Evolutionary conservation across 2,113 vertebrate species (phyloP), one percentile per base, ranked within the genome.

Genomic region (Pterocles orientalis): DNA sequence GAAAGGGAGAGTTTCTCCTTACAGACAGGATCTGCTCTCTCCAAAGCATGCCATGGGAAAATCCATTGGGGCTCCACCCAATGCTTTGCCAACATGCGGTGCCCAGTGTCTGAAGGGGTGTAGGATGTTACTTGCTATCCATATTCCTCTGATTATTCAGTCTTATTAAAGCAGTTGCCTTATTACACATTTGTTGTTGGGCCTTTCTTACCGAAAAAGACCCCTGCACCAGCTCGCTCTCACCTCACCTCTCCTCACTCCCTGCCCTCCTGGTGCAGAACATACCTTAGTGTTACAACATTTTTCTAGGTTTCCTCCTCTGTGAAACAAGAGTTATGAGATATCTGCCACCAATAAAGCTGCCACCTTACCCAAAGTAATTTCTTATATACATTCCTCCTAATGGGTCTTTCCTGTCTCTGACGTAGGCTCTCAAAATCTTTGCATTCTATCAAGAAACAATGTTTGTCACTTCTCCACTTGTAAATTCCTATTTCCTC

Each of bases 61-160:
- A 69, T n/a, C 41, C 31, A 60, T 8, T 1, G 1, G 17, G 6
- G 10, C 9, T 43, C 23, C 11, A 1, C 7, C 3, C 4, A 2
- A 31, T 39, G 6, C 5, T 54, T 12, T 4, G 21, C 1, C 1
- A 81, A 51, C 26, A 3, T 2, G 4, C 2, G 3, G 12, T 47
- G 9, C 9, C 11, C 19, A 64, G 80, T 9, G 48, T 7, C 51
- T 64, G 6, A 56, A 26, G 10, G 3, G 3, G 4, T 50, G 14
- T 45, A 29, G 60, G 7, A 14, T 71, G 26, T 50, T 50, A 53
- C 10, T 82, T 5, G 0, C 6, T 47, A 21, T 36, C 39, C 71
- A 12, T 54, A 64, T 72, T 73, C 16, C 8, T 45, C 21, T 68
- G 83, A 7, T 36, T n/a, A 68, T 39, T 57, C 5, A 8, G 23